Base-by-base conservation (phyloP, 2,888 invertebrate species). In the Tupiocoris notatus region DNA sequence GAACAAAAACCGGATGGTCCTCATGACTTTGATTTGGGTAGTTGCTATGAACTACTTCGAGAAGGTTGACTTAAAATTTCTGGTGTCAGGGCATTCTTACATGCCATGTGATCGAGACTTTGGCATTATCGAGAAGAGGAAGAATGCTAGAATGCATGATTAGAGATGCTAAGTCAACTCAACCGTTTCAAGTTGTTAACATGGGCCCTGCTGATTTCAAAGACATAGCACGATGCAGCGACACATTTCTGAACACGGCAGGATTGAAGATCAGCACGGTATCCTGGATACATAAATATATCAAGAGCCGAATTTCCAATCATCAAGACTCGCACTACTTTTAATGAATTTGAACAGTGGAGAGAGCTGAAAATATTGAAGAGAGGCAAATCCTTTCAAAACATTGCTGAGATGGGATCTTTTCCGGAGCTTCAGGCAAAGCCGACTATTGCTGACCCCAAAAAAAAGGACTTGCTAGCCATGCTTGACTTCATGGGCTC, bases 1-100 rank as follows among this genome's bases (percentile, higher is more conserved):
- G 73, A 80, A 81, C 59, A 76, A 80, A 54, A 82, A 82, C 54
- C 82, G 82, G 75, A 79, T 81, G 82, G 79, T 83, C 1, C 18
- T 82, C 7, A 79, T 83, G 18, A 82, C 82, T 2, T 82, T 83
- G 78, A 80, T 83, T 17, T 79, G 74, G 59, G 61, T 79, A 9
- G 75, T 78, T 66, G 63, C 68, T 24, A 39, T 67, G 71, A 54
- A 78, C 59, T 58, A 63, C 66, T 77, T 61, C 74, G 70, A 78
- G 23, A 70, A 20, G 6, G 66, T 77, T 56, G 80, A 80, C 25
- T 73, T 78, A 59, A 78, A 78, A 78, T 79, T 80, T 66, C 68
- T 80, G 22, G 77, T 80, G 0, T 75, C 76, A 39, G 80, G 80
- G 22, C 80, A 80, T 71, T 57, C 20, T 16, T 68, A 68, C 68